phyloP scores from a whole-genome alignment of 2,888 invertebrate species.

The Platypus cylindrus region DNA sequence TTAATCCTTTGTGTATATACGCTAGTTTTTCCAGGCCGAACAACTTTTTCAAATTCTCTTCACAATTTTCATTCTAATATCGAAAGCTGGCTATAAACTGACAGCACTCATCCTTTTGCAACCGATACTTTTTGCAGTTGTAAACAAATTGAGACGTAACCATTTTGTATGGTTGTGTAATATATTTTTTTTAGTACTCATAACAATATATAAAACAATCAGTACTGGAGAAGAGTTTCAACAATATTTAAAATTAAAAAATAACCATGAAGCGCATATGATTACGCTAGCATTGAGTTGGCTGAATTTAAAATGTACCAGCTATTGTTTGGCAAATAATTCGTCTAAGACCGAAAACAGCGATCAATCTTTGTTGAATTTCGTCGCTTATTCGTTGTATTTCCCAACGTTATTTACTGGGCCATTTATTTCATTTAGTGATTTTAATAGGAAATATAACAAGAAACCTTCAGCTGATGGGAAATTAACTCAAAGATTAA shows the following conservation, averaged over 20 bases:
- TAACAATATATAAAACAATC: slow-evolving; percentile 19
- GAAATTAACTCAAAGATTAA: slow-evolving; percentile 29
- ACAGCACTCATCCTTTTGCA: slow-evolving; percentile 31
- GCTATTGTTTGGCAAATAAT: slow-evolving; percentile 52
- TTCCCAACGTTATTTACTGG: slow-evolving; percentile 73
- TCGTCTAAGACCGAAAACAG: too few species aligned
- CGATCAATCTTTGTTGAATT: slow-evolving; percentile 33
- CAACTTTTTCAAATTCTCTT: slow-evolving; percentile 43
- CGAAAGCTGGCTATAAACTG: slow-evolving; percentile 18
- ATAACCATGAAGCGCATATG: slow-evolving; percentile 37
- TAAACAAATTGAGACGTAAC: slow-evolving; percentile 31
- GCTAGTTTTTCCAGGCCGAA: slow-evolving; percentile 30
- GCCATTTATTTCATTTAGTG: slow-evolving; percentile 67
- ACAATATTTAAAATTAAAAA: slow-evolving; percentile 24
- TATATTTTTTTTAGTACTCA: slow-evolving; percentile 34
- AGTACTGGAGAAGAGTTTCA: slow-evolving; percentile 17
- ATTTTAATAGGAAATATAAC: slow-evolving; percentile 44
- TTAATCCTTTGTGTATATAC: background rate
- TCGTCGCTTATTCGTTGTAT: slow-evolving; percentile 68
- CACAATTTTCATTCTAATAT: slow-evolving; percentile 32
- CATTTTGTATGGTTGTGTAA: slow-evolving; percentile 44
- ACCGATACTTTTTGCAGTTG: slow-evolving; percentile 42
- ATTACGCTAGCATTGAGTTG: slow-evolving; percentile 49
- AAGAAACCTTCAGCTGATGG: slow-evolving; percentile 23
- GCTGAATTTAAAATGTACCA: slow-evolving; percentile 64